Percentiles rank a stretch among this genome's conserved stretches.
Evolutionary conservation across 2,888 invertebrate genomes (phyloP).

Genomic region (Chaitophorus viminalis): DNA sequence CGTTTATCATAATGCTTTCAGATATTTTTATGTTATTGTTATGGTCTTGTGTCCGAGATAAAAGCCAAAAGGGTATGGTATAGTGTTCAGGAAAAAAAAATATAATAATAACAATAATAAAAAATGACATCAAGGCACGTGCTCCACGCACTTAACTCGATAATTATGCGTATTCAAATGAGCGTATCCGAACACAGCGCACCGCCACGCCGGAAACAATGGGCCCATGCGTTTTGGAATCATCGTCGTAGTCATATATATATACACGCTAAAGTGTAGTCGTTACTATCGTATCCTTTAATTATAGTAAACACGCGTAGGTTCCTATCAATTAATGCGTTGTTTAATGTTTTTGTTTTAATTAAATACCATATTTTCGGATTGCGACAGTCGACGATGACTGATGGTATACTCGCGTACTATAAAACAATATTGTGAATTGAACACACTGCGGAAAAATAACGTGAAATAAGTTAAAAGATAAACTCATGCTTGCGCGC

Average conservation of each 20-base stretch:
- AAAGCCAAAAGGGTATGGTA: constrained; percentile 54
- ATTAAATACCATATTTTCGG: background rate
- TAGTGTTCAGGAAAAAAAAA: constrained; percentile 13
- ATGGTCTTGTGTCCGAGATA: constrained; percentile 56
- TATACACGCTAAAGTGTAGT: background rate
- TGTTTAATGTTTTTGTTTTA: constrained; percentile 27
- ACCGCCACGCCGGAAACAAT: constrained; percentile 59
- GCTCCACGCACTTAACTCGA: constrained; percentile 59
- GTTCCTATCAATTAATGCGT: constrained; percentile 17
- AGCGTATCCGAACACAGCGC: constrained; percentile 53
- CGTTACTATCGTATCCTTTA: constrained; percentile 37
- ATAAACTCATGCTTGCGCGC: no score
- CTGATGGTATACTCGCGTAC: background rate
- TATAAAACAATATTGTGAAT: background rate
- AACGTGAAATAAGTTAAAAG: no score
- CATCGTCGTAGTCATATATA: constrained; percentile 8
- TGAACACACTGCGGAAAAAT: no score
- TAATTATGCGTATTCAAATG: constrained; percentile 62
- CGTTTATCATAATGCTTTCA: constrained; percentile 51
- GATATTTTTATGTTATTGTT: constrained; percentile 55
- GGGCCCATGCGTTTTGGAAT: constrained; percentile 32
- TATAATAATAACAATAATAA: constrained; percentile 5
- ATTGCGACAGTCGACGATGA: background rate
- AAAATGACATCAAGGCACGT: constrained; percentile 49
- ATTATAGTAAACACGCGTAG: constrained; percentile 29